Base-by-base conservation (phyloP, 2,888 invertebrate genomes). In the Aporophyla lueneburgensis region DNA sequence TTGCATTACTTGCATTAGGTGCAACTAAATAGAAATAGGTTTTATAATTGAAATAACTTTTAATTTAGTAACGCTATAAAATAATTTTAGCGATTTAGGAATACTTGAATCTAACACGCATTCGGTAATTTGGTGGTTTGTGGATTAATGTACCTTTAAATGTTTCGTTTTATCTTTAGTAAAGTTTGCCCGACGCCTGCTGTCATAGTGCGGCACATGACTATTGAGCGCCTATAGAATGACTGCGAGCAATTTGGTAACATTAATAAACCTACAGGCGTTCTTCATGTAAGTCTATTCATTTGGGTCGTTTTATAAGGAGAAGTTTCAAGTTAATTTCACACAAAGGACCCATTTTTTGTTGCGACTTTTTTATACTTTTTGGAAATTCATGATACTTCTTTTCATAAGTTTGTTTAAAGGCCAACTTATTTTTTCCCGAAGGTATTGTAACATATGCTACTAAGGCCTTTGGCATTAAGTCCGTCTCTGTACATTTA, bases 191-290 rank as follows among this genome's bases (percentile, higher is more conserved):
- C 14, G 33, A 51, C 61, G 76, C 76, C 66, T 81, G 16, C 7
- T 24, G 27, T 5, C n/a, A 43, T 14, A 19, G 51, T 24, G 40
- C 80, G 33, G 62, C 56, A 73, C 16, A 46, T 19, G 24, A 54
- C 19, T 80, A 74, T 58, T 49, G n/a, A 69, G 68, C 82, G 87
- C 87, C 88, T 87, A 56, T 53, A 73, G 66, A 76, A 62, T 79
- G 51, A 10, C 33, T 65, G 61, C 14, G 68, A 67, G 88, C 88
- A 88, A 83, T 78, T 66, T 33, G 56, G 59, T 73, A 72, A 70
- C 76, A 78, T 83, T 75, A 71, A 68, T 75, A 66, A 76, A 80
- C 61, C 43, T 62, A 49, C 84, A 87, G 88, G 87, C 87, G 86
- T 84, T 80, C 56, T 79, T 77, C 56, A 49, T 71, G 10, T 65